A percentile compares a stretch with the other conserved stretches of the same genome.
Evolutionary conservation across 2,113 vertebrate species (phyloP).

Genomic region (Chelonoidis abingdonii): DNA sequence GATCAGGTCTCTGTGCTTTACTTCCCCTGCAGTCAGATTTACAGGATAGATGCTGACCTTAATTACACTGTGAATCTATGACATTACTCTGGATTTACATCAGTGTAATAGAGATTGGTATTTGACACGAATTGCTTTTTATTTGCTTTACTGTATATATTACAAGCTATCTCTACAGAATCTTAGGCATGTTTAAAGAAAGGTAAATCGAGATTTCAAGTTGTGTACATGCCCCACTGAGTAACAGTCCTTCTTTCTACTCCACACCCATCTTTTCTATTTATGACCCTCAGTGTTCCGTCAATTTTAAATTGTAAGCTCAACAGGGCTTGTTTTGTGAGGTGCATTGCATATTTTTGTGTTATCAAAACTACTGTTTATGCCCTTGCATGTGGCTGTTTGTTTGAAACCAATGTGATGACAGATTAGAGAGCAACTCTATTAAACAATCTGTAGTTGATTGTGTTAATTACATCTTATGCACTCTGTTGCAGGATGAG

Average conservation of each 20-base stretch:
- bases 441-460: background rate
- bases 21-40: background rate
- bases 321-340: background rate
- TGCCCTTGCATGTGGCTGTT: background rate
- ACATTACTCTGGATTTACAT: background rate
- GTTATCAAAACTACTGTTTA: background rate
- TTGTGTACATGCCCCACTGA: background rate
- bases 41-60: background rate
- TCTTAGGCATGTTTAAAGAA: background rate
- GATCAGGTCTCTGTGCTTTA: background rate
- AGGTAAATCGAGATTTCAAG: background rate
- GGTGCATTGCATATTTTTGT: background rate
- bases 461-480: background rate
- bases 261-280: background rate
- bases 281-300: background rate
- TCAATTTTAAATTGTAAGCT: background rate
- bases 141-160: background rate
- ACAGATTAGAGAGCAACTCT: background rate
- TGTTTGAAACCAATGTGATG: background rate
- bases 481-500: background rate
- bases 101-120: background rate
- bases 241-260: background rate
- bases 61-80: background rate
- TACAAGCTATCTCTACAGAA: background rate
- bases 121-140: background rate